phyloP scores from a whole-genome alignment of 2,888 invertebrate genomes.

The Cosmorhoe ocellata region DNA sequence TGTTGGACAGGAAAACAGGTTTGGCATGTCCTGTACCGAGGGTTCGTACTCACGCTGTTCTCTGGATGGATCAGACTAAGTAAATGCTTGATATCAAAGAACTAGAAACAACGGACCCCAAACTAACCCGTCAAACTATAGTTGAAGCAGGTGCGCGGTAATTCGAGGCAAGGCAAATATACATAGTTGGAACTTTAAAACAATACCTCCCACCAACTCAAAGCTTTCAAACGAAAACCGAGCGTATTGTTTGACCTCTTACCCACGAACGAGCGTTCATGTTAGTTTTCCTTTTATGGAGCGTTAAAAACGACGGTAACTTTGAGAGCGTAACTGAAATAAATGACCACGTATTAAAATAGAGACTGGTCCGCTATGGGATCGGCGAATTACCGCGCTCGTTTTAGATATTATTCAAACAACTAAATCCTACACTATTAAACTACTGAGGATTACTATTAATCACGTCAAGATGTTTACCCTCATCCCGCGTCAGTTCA shows the following conservation, averaged over 20 bases:
- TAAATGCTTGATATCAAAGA: conserved; percentile 16
- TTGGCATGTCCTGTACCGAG: no score
- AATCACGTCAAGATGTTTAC: conserved; percentile 79
- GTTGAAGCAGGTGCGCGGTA: conserved; percentile 30
- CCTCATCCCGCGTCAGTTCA: conserved; percentile 73
- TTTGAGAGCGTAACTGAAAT: conserved; percentile 22
- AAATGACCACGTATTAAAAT: conserved; percentile 25
- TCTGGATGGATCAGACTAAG: not conserved
- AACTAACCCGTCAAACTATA: conserved; percentile 26
- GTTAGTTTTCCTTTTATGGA: conserved; percentile 26
- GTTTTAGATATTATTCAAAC: conserved; percentile 65
- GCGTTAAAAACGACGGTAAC: conserved; percentile 20
- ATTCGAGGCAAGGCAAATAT: conserved; percentile 26
- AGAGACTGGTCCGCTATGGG: conserved; percentile 29
- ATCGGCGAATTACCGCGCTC: conserved; percentile 53
- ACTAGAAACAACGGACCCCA: conserved; percentile 26
- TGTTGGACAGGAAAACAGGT: no score
- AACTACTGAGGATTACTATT: conserved; percentile 76
- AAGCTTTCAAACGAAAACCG: conserved; percentile 33
- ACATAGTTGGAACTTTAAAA: conserved; percentile 20
- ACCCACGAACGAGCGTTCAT: conserved; percentile 19
- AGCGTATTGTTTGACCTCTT: conserved; percentile 36
- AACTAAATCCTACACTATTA: conserved; percentile 73
- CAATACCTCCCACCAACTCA: conserved; percentile 27
- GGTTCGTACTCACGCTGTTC: no score